Evolutionary conservation across 1,140 invertebrate species (phyloP), one percentile per base, ranked within the genome.

Genomic region (Drosophila littoralis): DNA sequence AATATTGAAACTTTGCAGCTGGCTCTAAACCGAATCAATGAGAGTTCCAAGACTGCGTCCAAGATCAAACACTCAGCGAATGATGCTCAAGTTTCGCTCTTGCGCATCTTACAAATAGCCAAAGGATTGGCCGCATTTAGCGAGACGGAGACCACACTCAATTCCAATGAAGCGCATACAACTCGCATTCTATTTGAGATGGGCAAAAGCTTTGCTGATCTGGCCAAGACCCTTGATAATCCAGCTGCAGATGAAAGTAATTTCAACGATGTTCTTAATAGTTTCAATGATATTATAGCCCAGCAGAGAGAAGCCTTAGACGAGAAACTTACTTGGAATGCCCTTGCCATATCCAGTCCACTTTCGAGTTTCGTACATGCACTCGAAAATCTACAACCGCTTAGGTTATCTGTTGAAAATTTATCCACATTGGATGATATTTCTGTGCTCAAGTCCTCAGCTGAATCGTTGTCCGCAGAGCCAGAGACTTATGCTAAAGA

Each of bases 371-470:
- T 89, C 38, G 70, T 89, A 32, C 77, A 81, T 9, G 74, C 79
- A 1, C 71, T 89, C 0, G 77, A 78, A 33, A 61, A 68, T 12
- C 48, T 85, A 7, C 81, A 90, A 2, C 74, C 77, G 1, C 6
- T 46, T 0, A 84, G 52, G 6, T 52, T 38, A 9, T 88, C 83
- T 22, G 28, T 42, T 9, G 88, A 91, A 15, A 76, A 92, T 48
- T 6, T 86, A 6, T 91, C 94, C 6, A 94, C 94, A 9, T 85
- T 94, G 59, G 94, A 94, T 75, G 94, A 94, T 85, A 92, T 94
- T 64, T 94, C 94, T 7, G 92, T 92, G 10, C 92, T 94, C 22
- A 94, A 94, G 91, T 93, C 94, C 6, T 91, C 85, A 13, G 94
- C 94, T 13, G 94, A 93, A 67, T 86, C 88, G 1, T 55, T 91